Base-by-base conservation (phyloP, 2,797 vertebrate species). In the Pseudochaenichthys georgianus region DNA sequence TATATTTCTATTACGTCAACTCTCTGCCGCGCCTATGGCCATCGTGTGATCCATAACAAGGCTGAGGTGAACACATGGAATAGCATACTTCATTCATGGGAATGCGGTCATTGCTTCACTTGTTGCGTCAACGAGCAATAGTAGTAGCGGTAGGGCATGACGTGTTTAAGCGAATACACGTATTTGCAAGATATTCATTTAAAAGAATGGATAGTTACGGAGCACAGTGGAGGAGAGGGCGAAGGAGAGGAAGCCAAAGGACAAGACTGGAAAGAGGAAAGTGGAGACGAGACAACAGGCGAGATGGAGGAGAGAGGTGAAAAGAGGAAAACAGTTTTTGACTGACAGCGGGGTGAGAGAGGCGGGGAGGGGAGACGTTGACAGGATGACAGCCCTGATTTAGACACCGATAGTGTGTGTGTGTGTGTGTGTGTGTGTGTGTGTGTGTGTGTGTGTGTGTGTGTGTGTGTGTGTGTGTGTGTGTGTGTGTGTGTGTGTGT, bases 321-420 rank as follows among this genome's bases (percentile, higher is more conserved):
- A 87, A 71, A 75, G 85, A 90, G 80, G 86, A 90, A 92, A 92
- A 87, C 84, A 82, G 83, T 77, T 88, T 90, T 84, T 93, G 89
- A 94, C 78, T 93, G 93, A 93, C 91, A 91, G 84, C 54, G 63
- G 81, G 74, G 77, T 70, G 80, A 79, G 73, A 80, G 80, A 71
- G 78, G 81, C 79, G 85, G 82, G 79, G 60, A 82, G 90, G 78
- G 82, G 85, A 81, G 83, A 86, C 34, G 67, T 47, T 93, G 93
- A 93, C 91, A 92, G 90, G 82, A 87, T 91, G 93, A 91, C 93
- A 94, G 92, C 87, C 88, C 89, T 87, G 92, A 93, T 93, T 93
- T 92, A 92, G 92, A 92, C 89, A 89, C 87, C n/a, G n/a, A n/a
- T n/a, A n/a, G n/a, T n/a, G n/a, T n/a, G n/a, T n/a, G n/a, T n/a